Base-by-base conservation (phyloP, 2,888 invertebrate species). In the Phyllotreta cruciferae region DNA sequence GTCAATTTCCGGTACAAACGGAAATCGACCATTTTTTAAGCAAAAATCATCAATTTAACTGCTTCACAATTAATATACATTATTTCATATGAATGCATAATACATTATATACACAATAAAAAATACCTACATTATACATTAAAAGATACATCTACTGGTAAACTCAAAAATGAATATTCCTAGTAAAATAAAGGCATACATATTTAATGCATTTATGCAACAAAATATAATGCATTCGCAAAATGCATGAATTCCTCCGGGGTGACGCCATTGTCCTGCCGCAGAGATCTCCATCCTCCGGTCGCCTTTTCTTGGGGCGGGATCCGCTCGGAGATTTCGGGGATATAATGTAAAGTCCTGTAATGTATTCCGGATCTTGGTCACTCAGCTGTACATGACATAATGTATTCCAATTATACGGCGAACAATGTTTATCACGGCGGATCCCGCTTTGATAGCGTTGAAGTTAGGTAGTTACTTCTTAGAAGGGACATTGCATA, bases 281-380 rank as follows among this genome's bases (percentile, higher is more conserved):
- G 55, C 45, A 41, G 38, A 55, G 55, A n/a, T n/a, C 55, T 11
- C n/a, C 44, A 47, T 56, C 53, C 24, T 24, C 24, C 24, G 24
- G 24, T 24, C 24, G 24, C 63, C 68, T 68, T 68, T 70, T 67
- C 69, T 70, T 70, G 58, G 66, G 64, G n/a, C n/a, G 61, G 67
- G 65, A 62, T 66, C 60, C 60, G 64, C 60, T 61, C 63, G 50
- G 71, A 67, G 67, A 70, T 67, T 67, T 66, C 55, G 64, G 71
- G 72, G 71, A 4, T n/a, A 70, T 70, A 68, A 71, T 68, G 73
- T 67, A 73, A 73, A 74, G 72, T 74, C 74, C 69, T 64, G 67
- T 73, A 73, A 74, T 73, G 74, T 74, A 73, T 74, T 73, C 73
- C 67, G 74, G 72, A 73, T 73, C 74, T 74, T 73, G 74, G 74